phyloP scores from a whole-genome alignment of 64 coral and sea anemone species.

The Cladopsammia gracilis region DNA sequence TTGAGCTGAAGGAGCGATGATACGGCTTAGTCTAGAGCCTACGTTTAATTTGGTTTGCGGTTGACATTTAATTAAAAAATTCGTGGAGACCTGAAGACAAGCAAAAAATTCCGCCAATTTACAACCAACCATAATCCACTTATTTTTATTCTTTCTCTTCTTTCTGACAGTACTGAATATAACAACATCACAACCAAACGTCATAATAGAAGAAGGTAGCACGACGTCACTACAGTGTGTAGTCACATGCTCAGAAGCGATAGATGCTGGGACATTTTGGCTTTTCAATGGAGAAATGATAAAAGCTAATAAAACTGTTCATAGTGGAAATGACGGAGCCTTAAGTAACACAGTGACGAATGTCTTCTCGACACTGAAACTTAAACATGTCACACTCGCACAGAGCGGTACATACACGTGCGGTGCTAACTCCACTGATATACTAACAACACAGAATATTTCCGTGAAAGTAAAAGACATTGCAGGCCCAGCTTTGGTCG shows the following conservation, averaged over 20 bases:
- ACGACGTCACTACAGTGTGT: not conserved
- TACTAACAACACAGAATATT: not conserved
- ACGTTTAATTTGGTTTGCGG: no score
- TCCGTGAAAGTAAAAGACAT: not conserved
- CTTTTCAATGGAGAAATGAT: not conserved
- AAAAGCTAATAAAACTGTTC: not conserved
- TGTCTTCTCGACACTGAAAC: not conserved
- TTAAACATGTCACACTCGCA: not conserved
- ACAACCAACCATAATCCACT: no score
- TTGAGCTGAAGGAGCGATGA: no score
- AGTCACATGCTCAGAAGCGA: not conserved
- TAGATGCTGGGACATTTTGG: not conserved
- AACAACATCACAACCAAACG: not conserved
- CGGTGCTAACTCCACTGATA: not conserved
- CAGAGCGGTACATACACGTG: slow-evolving; percentile 22
- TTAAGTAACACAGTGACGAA: not conserved
- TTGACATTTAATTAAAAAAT: no score
- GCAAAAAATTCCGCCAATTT: no score
- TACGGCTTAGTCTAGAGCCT: no score
- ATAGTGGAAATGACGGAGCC: not conserved
- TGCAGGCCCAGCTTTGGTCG: not conserved
- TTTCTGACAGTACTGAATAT: not conserved
- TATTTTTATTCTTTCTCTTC: not conserved
- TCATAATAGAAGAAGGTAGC: not conserved
- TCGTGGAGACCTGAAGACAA: no score